Percentiles rank a stretch among this genome's conserved stretches.
These are phyloP conservation scores for Thera obeliscata DNA, from an alignment of 2,888 invertebrate species.

Conservation along the genomic window DNA sequence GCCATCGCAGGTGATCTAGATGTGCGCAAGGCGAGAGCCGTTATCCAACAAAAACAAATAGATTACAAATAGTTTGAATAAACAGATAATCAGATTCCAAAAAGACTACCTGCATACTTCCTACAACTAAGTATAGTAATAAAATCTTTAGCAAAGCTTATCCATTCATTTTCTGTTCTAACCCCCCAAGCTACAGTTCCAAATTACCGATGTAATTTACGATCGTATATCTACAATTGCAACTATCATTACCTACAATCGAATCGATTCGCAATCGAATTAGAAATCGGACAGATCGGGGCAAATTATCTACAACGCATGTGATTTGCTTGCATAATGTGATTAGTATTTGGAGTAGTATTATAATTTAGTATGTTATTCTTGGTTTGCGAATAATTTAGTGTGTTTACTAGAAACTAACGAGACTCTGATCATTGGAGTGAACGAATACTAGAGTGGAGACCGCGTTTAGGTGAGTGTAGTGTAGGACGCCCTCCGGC, in stretches of 20 bases:
- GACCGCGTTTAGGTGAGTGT: no score
- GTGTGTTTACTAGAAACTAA: neutral
- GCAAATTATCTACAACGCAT: slow-evolving; percentile 57
- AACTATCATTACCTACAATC: slow-evolving; percentile 57
- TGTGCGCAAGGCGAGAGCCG: no score
- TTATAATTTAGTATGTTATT: slow-evolving; percentile 2
- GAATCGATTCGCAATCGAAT: slow-evolving; percentile 66
- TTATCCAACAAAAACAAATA: no score
- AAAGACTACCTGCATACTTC: neutral
- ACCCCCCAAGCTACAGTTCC: slow-evolving; percentile 22
- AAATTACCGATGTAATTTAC: slow-evolving; percentile 33
- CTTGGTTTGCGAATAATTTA: neutral
- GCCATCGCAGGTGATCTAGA: no score
- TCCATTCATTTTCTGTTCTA: slow-evolving; percentile 14
- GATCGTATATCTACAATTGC: slow-evolving; percentile 34
- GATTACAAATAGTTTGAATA: no score
- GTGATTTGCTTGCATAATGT: slow-evolving; percentile 60
- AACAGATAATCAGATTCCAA: neutral
- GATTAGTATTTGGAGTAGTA: slow-evolving; percentile 35
- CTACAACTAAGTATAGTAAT: neutral
- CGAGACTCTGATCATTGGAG: no score
- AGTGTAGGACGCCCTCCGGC: no score
- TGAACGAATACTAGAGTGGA: no score
- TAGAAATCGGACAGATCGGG: slow-evolving; percentile 68
- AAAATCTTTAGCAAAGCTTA: slow-evolving; percentile 5